Conservation (phyloP, 2,888 invertebrate genomes). For the Eupithecia vulgata region DNA sequence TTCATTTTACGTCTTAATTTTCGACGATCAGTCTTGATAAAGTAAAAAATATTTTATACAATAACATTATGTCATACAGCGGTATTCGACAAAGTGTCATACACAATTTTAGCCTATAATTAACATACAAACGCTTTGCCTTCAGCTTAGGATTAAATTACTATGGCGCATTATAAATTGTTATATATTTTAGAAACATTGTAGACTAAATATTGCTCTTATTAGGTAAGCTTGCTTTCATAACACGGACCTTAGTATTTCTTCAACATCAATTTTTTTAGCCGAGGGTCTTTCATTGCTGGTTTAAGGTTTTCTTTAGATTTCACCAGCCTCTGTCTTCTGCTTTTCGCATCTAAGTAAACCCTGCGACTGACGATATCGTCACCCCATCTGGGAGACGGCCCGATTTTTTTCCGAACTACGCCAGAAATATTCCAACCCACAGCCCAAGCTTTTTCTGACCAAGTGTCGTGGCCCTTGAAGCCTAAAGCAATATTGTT, state of each 20-base stretch:
- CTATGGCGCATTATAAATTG: constrained; percentile 8
- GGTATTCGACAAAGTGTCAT: constrained; percentile 43
- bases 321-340: not conserved
- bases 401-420: not conserved
- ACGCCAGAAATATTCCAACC: not conserved
- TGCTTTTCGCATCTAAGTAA: not conserved
- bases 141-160: constrained; percentile 25
- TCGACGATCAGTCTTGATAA: constrained; percentile 29
- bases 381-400: not conserved
- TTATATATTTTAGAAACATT: constrained; percentile 1
- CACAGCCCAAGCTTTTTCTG: not conserved
- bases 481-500: not conserved
- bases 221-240: too few species aligned
- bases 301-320: not conserved
- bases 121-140: constrained; percentile 29
- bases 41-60: constrained; percentile 13
- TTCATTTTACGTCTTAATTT: constrained; percentile 20
- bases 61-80: constrained; percentile 46
- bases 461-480: not conserved
- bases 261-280: not conserved
- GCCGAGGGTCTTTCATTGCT: not conserved
- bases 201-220: not conserved
- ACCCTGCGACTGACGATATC: not conserved
- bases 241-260: not conserved
- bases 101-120: constrained; percentile 41